A percentile compares a stretch with the other conserved stretches of the same genome.
Evolutionary conservation across 2,797 vertebrate genomes (phyloP).

Genomic region (Sebastolobus alascanus): DNA sequence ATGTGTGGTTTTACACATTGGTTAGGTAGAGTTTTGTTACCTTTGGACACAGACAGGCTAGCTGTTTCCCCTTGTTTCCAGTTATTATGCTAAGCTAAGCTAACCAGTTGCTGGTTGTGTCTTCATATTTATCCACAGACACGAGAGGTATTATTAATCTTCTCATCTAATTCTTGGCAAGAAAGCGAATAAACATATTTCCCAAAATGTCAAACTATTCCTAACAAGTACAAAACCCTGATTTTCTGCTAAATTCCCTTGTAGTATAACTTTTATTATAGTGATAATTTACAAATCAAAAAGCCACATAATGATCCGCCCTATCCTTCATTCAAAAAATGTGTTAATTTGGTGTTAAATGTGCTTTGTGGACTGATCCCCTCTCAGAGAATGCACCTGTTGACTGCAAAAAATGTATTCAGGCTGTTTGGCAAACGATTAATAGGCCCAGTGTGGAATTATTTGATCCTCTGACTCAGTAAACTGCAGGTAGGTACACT

Average conservation of each 20-base stretch:
- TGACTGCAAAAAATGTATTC: conserved; percentile 1
- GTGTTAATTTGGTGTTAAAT: neutral
- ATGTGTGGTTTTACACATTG: neutral
- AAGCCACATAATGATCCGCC: neutral
- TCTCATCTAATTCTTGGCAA: neutral
- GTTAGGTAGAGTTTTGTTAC: neutral
- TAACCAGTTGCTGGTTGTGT: neutral
- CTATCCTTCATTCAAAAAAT: neutral
- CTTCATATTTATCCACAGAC: neutral
- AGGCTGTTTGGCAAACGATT: conserved; percentile 58
- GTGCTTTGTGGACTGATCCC: neutral
- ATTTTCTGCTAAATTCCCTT: neutral
- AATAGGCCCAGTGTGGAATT: conserved; percentile 25
- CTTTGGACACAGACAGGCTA: neutral
- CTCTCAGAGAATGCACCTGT: neutral
- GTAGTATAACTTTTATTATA: neutral
- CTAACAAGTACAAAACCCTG: neutral
- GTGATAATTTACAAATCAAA: neutral
- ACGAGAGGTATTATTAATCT: neutral
- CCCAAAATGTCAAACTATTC: neutral
- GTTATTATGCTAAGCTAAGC: neutral
- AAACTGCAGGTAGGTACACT: conserved; percentile 16
- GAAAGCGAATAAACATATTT: neutral
- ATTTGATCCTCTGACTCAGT: conserved; percentile 28
- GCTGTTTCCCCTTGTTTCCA: neutral